Evolutionary conservation across 2,888 invertebrate genomes (phyloP).

Genomic region (Machimus rusticus): DNA sequence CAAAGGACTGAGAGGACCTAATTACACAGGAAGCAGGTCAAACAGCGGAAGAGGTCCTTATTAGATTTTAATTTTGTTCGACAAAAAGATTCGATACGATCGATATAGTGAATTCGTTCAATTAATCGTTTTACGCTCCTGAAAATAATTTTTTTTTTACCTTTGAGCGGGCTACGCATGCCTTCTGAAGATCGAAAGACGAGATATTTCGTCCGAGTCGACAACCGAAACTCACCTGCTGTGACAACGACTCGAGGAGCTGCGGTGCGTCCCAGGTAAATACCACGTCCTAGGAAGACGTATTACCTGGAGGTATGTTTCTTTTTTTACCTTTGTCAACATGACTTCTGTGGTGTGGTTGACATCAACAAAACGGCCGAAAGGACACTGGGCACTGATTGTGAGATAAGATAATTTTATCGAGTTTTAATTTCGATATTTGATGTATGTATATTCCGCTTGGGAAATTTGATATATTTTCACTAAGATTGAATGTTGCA

Average conservation of each 20-base stretch:
- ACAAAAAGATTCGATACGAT: background rate
- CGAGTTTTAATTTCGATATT: conserved; percentile 28
- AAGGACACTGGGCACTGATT: background rate
- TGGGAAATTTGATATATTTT: background rate
- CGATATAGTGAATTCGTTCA: background rate
- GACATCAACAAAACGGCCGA: conserved; percentile 1
- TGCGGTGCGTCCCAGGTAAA: background rate
- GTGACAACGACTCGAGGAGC: conserved; percentile 23
- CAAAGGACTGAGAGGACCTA: background rate
- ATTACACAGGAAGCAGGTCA: conserved; percentile 8
- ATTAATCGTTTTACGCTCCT: conserved; percentile 31
- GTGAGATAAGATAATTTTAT: conserved; percentile 28
- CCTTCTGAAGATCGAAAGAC: background rate
- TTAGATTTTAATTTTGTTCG: background rate
- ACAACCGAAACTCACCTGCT: conserved; percentile 45
- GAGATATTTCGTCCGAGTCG: conserved; percentile 20
- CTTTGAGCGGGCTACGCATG: background rate
- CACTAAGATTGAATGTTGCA: background rate
- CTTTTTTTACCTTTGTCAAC: background rate
- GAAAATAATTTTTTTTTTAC: background rate
- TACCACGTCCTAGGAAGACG: background rate
- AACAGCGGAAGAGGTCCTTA: conserved; percentile 22
- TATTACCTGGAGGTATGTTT: background rate
- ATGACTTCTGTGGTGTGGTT: conserved; percentile 30
- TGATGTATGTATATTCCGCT: background rate